A percentile compares a stretch with the other conserved stretches of the same genome.
Evolutionary conservation across 2,888 invertebrate species (phyloP).

Genomic region (Antheraea assamensis): DNA sequence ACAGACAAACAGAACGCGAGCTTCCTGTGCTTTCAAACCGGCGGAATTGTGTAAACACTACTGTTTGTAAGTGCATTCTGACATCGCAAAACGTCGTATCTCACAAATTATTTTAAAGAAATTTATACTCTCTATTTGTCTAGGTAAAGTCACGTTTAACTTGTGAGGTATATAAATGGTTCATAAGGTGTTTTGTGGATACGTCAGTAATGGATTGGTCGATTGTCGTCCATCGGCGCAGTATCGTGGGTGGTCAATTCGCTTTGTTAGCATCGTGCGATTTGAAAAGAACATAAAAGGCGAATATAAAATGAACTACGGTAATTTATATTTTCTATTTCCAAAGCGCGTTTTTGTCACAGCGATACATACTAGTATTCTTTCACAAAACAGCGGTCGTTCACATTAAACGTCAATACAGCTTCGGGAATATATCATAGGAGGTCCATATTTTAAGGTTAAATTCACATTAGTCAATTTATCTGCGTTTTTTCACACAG

Average conservation of each 20-base stretch:
- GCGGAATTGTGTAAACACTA: conserved; percentile 60
- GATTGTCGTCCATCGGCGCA: conserved; percentile 55
- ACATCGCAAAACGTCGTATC: conserved; percentile 25
- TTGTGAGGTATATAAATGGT: conserved; percentile 18
- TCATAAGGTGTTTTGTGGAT: conserved; percentile 38
- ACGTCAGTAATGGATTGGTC: conserved; percentile 65
- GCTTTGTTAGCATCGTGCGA: conserved; percentile 36
- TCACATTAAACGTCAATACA: neutral
- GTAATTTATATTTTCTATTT: conserved; percentile 17
- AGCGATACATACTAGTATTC: neutral
- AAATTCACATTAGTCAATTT: no score
- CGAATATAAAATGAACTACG: conserved; percentile 18
- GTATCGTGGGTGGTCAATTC: conserved; percentile 64
- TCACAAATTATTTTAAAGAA: conserved; percentile 10
- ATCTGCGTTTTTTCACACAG: no score
- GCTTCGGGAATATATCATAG: neutral
- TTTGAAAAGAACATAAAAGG: conserved; percentile 53
- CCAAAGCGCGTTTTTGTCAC: neutral
- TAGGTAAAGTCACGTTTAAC: conserved; percentile 3
- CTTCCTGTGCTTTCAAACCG: conserved; percentile 70
- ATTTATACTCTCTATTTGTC: conserved; percentile 20
- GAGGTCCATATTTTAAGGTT: no score
- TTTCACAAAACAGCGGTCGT: neutral
- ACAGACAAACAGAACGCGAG: conserved; percentile 64
- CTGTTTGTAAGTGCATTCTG: conserved; percentile 51